Evolutionary conservation across 2,888 invertebrate genomes (phyloP).

Genomic region (Nematopogon swammerdamellus): DNA sequence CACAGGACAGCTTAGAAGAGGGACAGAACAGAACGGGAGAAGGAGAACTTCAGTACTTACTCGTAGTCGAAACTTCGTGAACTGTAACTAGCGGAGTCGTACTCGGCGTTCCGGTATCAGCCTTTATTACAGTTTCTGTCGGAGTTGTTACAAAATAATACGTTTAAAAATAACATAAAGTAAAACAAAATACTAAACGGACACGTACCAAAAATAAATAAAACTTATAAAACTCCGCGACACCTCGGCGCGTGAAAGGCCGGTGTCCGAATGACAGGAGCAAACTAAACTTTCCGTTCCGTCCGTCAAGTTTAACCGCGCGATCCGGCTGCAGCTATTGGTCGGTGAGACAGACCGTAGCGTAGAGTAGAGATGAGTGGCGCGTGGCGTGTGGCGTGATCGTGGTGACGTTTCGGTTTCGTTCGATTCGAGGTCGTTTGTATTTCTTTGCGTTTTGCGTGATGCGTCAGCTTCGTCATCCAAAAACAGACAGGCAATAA

Average conservation of each 20-base stretch:
- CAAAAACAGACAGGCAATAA: too few relatives aligned
- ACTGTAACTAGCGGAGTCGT: background rate
- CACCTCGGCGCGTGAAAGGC: background rate
- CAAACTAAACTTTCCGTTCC: conserved; percentile 2
- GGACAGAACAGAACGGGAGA: background rate
- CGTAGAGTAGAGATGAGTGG: too few relatives aligned
- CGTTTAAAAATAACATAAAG: background rate
- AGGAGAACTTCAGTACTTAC: background rate
- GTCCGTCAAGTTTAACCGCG: conserved; percentile 36
- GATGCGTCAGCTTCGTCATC: too few relatives aligned
- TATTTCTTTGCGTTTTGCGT: too few relatives aligned
- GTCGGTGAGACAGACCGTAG: too few relatives aligned
- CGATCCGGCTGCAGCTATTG: conserved; percentile 24
- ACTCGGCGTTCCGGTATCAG: background rate
- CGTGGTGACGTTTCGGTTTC: too few relatives aligned
- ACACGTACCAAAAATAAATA: background rate
- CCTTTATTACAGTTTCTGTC: background rate
- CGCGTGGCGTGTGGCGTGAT: too few relatives aligned
- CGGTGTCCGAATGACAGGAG: background rate
- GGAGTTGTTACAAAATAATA: background rate
- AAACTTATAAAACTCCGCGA: background rate
- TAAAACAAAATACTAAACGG: background rate
- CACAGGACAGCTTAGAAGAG: background rate
- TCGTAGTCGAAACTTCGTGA: background rate
- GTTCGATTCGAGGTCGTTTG: too few relatives aligned